Evolutionary conservation across 2,888 invertebrate species (phyloP), one percentile per base, ranked within the genome.

Genomic region (Keiferia lycopersicella): DNA sequence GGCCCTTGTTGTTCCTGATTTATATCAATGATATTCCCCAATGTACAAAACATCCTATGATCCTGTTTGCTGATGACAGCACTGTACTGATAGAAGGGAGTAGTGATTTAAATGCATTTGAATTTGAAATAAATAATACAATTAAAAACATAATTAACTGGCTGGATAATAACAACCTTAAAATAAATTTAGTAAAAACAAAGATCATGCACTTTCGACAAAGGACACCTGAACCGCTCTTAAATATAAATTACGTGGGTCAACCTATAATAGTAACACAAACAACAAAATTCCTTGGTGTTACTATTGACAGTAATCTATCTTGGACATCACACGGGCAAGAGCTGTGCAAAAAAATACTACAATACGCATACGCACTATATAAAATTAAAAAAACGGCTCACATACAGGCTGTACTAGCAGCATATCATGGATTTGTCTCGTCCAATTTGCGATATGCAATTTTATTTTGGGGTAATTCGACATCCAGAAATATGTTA

Each of bases 91-190:
- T 39, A 10, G 39, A 39, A 12, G 39, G 12, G 8, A 39, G 12
- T 39, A 39, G 1, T 12, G 12, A 8, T 39, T 12, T 12, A 8
- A 12, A 39, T 39, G 3, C 8, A 8, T 39, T 7, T 39, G 39
- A 39, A 39, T 39, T 39, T 7, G 39, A 39, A 39, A 39, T 39
- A 6, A 39, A 39, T 39, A 39, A 39, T 12, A 39, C 39, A 39
- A 39, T 39, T 12, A 45, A 45, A 22, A 16, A 41, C 22, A 45
- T 65, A n/a, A 14, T 38, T 62, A 34, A n/a, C 38, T 50, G 39
- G 39, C 12, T 39, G 1, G 26, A 26, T 26, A 26, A 26, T 26
- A 26, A 26, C 6, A 26, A 26, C 2, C 26, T 26, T 26, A 26
- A 26, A 26, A 26, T 26, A 26, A 26, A 26, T 26, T 26, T 26